Percentiles rank a stretch among this genome's conserved stretches.
Conservation (phyloP, 2,888 invertebrate genomes). For the Pollenia amentaria region DNA sequence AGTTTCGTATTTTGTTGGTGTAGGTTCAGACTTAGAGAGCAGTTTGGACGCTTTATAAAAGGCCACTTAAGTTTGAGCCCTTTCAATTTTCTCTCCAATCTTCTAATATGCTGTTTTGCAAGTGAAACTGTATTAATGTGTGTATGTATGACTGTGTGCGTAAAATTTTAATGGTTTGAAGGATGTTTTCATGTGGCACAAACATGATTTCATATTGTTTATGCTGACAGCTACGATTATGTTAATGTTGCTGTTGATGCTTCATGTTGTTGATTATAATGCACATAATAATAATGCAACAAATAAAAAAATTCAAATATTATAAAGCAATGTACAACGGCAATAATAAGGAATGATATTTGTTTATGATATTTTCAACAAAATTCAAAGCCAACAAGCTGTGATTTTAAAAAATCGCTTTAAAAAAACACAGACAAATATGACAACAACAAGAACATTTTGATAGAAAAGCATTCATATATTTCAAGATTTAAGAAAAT, state of each 20-base stretch:
- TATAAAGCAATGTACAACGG: conserved; percentile 8
- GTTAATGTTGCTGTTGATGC: conserved; percentile 66
- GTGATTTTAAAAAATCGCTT: conserved; percentile 5
- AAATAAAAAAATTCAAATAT: conserved; percentile 7
- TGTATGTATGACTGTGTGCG: conserved; percentile 1
- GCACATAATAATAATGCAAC: conserved; percentile 37
- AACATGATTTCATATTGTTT: conserved; percentile 69
- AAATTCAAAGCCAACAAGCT: conserved; percentile 17
- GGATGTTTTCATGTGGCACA: conserved; percentile 69
- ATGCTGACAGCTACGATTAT: conserved; percentile 70
- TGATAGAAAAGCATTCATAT: background rate
- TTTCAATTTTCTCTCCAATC: no score
- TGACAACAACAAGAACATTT: conserved; percentile 20
- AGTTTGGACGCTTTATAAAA: no score
- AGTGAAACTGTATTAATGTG: background rate
- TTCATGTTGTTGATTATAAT: conserved; percentile 68
- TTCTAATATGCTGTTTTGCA: background rate
- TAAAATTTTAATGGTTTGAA: conserved; percentile 54
- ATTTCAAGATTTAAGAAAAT: background rate
- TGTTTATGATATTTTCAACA: background rate
- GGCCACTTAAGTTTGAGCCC: no score
- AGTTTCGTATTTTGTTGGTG: no score
- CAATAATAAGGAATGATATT: conserved; percentile 37
- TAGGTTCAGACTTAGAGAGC: no score
- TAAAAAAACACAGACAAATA: conserved; percentile 6